Evolutionary conservation across 2,797 vertebrate genomes (phyloP), one percentile per base, ranked within the genome.

Genomic region (Serranus cabrilla): DNA sequence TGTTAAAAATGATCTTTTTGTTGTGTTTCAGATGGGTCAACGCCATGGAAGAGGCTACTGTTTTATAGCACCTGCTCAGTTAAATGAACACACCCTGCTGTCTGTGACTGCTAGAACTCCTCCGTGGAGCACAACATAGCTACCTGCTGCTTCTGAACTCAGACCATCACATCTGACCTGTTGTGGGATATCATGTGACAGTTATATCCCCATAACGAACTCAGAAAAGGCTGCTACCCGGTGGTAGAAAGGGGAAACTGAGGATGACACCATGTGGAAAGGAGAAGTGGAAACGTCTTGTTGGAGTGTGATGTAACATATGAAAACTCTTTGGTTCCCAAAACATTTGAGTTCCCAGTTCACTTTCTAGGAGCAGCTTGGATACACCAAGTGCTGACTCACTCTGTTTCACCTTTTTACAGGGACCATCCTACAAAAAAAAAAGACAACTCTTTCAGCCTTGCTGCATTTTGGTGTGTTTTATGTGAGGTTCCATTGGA

Each of bases 31-130:
- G 98, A 86, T 99, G 98, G 98, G 96, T 99, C 76, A 95, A 97
- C 77, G 97, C 97, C 88, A 97, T 99, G 91, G 96, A 98, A 89
- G 96, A 98, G 80, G 98, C 98, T 11, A 97, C 97, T 2, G 92
- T 98, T 91, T 97, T 99, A 97, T 99, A 99, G 96, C 97, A 96
- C 81, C 91, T 76, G 81, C 78, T 85, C 81, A 64, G 39, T 50
- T 20, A 34, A 54, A 40, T n/a, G 60, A 82, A 73, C 16, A 34
- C 18, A 6, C 10, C 23, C 55, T 57, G 60, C 74, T 80, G 56
- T 62, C 67, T 20, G 47, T 66, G 66, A 73, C 76, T 85, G 71
- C 74, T 81, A 56, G 2, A 71, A 71, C 68, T 78, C 79, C 65
- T 64, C 54, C 70, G 62, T 65, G 69, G 73, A 84, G 75, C 67